Conservation (phyloP, 2,888 invertebrate species). For the Andricus curvator region DNA sequence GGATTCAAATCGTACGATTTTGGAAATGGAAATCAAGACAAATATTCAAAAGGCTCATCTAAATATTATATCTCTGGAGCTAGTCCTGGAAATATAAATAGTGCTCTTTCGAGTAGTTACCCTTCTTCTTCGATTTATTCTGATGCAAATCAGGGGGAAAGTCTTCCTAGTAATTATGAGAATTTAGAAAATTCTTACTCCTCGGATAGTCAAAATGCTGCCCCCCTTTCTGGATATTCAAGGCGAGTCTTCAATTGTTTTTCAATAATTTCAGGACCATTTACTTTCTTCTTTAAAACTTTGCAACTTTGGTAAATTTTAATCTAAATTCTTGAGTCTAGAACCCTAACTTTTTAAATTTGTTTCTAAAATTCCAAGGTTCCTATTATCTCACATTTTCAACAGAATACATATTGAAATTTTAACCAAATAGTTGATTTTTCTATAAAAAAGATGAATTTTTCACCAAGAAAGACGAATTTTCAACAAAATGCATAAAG, state of each 20-base stretch:
- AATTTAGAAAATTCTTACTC: conserved; percentile 16
- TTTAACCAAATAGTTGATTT: too few species aligned
- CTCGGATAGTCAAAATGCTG: not conserved
- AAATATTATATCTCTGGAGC: conserved; percentile 24
- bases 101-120: conserved; percentile 13
- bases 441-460: too few species aligned
- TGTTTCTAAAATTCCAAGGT: not conserved
- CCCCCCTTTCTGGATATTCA: conserved; percentile 1
- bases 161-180: conserved; percentile 24
- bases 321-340: too few species aligned
- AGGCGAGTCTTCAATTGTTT: conserved; percentile 2
- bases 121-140: conserved; percentile 28
- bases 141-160: conserved; percentile 22
- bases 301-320: too few species aligned
- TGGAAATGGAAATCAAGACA: conserved; percentile 50
- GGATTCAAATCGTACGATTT: conserved; percentile 56
- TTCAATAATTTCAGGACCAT: not conserved
- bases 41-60: conserved; percentile 59
- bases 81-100: conserved; percentile 27
- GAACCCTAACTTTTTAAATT: not conserved
- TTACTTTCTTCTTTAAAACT: too few species aligned
- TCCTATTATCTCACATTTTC: not conserved
- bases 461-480: too few species aligned
- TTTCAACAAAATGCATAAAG: too few species aligned
- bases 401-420: too few species aligned